A percentile compares a stretch with the other conserved stretches of the same genome.
phyloP scores from a whole-genome alignment of 2,113 vertebrate genomes.

The Psilopogon haemacephalus region DNA sequence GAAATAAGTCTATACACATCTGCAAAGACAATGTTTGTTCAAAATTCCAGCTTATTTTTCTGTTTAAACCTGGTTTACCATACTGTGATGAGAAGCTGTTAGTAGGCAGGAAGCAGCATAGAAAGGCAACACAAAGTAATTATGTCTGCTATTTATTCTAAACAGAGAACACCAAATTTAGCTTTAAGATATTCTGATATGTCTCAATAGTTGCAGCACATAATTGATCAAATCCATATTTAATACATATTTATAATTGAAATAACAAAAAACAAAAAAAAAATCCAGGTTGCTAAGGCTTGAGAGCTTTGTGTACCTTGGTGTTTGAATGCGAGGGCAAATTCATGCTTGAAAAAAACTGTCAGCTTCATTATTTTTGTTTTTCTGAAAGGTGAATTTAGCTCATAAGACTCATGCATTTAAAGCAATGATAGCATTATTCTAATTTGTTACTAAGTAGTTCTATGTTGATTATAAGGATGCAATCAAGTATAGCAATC shows the following conservation, averaged over 20 bases:
- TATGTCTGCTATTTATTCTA: not conserved
- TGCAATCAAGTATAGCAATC: not conserved
- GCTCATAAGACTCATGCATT: not conserved
- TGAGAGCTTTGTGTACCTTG: not conserved
- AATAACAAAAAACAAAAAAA: not conserved
- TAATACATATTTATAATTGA: not conserved
- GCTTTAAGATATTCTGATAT: not conserved
- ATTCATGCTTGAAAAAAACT: not conserved
- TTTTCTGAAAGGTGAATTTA: not conserved
- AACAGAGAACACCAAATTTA: not conserved
- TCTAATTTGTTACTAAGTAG: not conserved
- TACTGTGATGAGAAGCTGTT: not conserved
- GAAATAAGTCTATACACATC: not conserved
- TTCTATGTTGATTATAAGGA: not conserved
- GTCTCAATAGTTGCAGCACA: not conserved
- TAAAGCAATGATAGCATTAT: not conserved
- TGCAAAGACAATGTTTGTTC: not conserved
- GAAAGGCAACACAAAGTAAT: not conserved
- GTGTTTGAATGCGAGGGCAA: not conserved
- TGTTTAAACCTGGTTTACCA: not conserved
- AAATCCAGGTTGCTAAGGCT: not conserved
- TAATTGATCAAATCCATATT: not conserved
- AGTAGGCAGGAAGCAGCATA: not conserved
- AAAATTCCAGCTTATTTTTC: not conserved
- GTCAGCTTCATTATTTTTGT: not conserved